Percentiles rank a stretch among this genome's conserved stretches.
Evolutionary conservation across 2,797 vertebrate species (phyloP).

Genomic region (Crenuchus spilurus): DNA sequence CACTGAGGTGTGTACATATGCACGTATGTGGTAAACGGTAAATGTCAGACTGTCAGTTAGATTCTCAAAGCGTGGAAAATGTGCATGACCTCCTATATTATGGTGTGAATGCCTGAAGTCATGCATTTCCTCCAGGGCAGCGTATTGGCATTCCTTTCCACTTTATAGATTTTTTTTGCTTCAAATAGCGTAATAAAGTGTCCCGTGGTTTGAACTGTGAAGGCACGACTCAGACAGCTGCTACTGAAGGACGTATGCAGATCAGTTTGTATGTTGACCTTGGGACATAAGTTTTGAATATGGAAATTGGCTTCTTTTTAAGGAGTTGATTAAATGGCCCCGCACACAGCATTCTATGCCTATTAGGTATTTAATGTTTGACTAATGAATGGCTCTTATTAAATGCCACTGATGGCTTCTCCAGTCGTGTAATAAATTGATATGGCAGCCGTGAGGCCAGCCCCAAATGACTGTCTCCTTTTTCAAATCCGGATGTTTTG

Average conservation of each 20-base stretch:
- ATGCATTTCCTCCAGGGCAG: neutral
- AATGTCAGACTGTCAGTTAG: constrained; percentile 28
- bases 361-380: constrained; percentile 55
- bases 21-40: neutral
- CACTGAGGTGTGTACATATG: neutral
- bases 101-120: constrained; percentile 9
- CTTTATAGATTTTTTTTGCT: neutral
- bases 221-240: constrained; percentile 4
- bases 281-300: constrained; percentile 54
- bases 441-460: constrained; percentile 35
- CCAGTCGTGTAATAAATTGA: constrained; percentile 49
- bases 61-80: constrained; percentile 12
- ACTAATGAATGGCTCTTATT: constrained; percentile 57
- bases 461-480: constrained; percentile 29
- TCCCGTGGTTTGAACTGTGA: neutral
- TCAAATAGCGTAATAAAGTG: neutral
- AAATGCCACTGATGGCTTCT: constrained; percentile 55
- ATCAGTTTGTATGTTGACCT: constrained; percentile 51
- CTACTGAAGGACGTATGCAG: constrained; percentile 34
- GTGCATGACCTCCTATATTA: neutral
- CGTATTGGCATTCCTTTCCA: neutral
- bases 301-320: constrained; percentile 58
- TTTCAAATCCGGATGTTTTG: constrained; percentile 1
- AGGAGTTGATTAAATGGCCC: constrained; percentile 51
- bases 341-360: constrained; percentile 50